Conservation (phyloP, 2,113 vertebrate genomes). For the Forbesichthys papilliferus region DNA sequence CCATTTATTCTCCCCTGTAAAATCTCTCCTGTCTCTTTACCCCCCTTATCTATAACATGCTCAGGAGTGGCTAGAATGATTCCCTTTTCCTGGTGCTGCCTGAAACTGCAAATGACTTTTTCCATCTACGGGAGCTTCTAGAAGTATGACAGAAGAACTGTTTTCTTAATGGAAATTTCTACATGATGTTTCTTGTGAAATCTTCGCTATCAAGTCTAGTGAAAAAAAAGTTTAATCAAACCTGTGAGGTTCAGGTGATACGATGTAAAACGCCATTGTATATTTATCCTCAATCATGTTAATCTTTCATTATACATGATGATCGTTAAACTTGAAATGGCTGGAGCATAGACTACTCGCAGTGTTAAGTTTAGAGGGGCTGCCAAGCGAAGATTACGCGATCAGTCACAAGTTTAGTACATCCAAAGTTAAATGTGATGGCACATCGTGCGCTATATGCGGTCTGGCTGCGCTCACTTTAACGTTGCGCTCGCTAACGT, state of each 20-base stretch:
- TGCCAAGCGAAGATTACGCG: too few relatives aligned
- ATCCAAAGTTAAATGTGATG: too few relatives aligned
- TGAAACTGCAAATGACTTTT: background rate
- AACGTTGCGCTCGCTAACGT: too few relatives aligned
- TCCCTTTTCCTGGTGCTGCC: background rate
- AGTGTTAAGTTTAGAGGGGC: too few relatives aligned
- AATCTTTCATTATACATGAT: background rate
- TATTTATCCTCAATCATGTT: background rate
- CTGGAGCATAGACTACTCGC: too few relatives aligned
- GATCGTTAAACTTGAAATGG: too few relatives aligned
- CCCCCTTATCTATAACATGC: background rate
- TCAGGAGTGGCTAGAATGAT: background rate
- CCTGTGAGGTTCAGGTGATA: too few relatives aligned
- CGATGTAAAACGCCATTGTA: background rate
- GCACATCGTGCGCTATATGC: too few relatives aligned
- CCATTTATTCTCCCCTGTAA: background rate
- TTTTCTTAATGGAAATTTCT: background rate
- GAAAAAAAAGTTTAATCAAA: too few relatives aligned
- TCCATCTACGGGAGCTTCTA: background rate
- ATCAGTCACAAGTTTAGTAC: background rate
- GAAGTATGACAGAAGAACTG: background rate
- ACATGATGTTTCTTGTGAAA: too few relatives aligned
- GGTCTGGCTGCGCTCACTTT: too few relatives aligned
- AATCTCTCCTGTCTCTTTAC: background rate
- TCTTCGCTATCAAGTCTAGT: too few relatives aligned